Conservation (phyloP, 2,888 invertebrate genomes). For the Eudemis profundana region DNA sequence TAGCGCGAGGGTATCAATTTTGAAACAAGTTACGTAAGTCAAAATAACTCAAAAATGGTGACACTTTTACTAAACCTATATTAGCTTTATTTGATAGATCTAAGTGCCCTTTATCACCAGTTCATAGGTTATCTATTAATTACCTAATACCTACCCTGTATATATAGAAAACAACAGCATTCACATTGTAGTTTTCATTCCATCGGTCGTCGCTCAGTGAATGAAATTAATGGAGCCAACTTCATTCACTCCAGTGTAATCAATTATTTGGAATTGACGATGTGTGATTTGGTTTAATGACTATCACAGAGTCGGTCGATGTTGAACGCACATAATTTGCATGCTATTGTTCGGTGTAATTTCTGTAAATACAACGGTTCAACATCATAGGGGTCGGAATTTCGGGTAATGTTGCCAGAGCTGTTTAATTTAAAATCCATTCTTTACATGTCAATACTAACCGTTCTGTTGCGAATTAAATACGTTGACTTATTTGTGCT, state of each 20-base stretch:
- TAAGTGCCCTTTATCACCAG: no score
- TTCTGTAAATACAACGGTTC: slow-evolving; percentile 29
- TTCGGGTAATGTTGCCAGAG: slow-evolving; percentile 10
- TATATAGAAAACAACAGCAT: neutral
- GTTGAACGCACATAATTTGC: slow-evolving; percentile 31
- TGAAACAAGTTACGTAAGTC: no score
- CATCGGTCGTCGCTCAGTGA: neutral
- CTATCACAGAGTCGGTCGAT: slow-evolving; percentile 3
- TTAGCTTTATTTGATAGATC: no score
- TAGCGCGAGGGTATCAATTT: no score
- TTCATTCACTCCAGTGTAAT: slow-evolving; percentile 19
- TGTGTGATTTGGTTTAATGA: slow-evolving; percentile 28
- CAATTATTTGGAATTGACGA: slow-evolving; percentile 34
- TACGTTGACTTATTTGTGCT: no score
- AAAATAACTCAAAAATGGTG: no score
- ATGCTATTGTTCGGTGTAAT: slow-evolving; percentile 25
- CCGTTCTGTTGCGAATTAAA: neutral
- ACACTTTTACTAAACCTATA: no score
- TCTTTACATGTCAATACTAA: neutral
- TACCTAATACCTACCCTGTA: no score
- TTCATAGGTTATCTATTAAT: no score
- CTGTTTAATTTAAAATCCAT: slow-evolving; percentile 9
- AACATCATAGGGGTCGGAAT: slow-evolving; percentile 18
- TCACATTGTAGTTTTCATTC: neutral
- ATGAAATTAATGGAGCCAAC: slow-evolving; percentile 1